Base-by-base conservation (phyloP, 2,797 vertebrate genomes). In the Cryptoprocta ferox region DNA sequence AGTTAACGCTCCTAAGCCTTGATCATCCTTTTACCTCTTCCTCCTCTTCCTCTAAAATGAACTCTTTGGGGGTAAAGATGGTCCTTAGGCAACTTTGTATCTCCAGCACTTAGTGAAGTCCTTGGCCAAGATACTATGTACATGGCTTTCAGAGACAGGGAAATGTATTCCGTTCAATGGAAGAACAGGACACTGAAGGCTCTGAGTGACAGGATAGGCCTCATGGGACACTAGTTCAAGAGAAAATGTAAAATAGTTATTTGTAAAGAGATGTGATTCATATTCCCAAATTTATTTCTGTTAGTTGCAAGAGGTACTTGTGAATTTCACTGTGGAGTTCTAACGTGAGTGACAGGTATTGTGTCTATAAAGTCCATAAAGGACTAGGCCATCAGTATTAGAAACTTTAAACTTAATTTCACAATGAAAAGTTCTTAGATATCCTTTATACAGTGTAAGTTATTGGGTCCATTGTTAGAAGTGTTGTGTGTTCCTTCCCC, bases 341-440 rank as follows among this genome's bases (percentile, higher is more conserved):
- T 42, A 63, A 3, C 50, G 73, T 76, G 35, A 92, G 21, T 87
- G 61, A 71, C 8, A 35, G 80, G 6, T 7, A 26, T 84, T 94
- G 3, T 88, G 24, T 87, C 65, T 45, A 13, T 39, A 61, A 92
- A 92, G 37, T 87, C 65, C 39, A 10, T 35, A 53, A 92, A 92
- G 50, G 59, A 83, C 59, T 68, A 39, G 42, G 26, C 48, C 61
- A 66, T 94, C 4, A 21, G 3, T 94, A 50, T 91, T 78, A 78
- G 1, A 89, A 93, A 93, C 84, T 88, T 85, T 61, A 80, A 96
- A 83, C 56, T 81, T 97, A 73, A 68, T 70, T 95, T 89, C 42
- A 90, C 28, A 89, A 32, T 35, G 19, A 87, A 83, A 92, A 3
- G 3, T 87, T 96, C 75, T 91, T 76, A 79, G 81, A 76, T 26